phyloP scores from a whole-genome alignment of 2,797 vertebrate species.

The Halcyon badia region DNA sequence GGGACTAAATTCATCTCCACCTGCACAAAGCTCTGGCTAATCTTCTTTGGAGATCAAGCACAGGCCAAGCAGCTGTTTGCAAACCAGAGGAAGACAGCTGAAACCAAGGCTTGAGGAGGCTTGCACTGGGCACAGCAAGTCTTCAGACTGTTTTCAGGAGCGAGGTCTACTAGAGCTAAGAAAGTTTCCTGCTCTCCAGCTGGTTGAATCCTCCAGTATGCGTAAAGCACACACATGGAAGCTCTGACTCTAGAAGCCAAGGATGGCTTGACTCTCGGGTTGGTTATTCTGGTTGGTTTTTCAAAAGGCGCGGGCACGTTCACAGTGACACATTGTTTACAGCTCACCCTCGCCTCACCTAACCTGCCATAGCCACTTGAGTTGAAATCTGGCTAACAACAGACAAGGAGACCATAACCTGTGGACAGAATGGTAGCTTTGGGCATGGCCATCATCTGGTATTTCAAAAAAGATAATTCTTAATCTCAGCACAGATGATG shows the following conservation, averaged over 20 bases:
- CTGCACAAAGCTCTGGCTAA: not conserved
- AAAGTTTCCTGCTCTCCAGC: not conserved
- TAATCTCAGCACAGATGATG: not conserved
- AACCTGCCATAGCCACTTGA: not conserved
- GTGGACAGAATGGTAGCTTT: not conserved
- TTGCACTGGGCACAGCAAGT: no score
- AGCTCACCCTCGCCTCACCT: not conserved
- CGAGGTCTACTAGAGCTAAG: not conserved
- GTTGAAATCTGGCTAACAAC: not conserved
- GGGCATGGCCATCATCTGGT: not conserved
- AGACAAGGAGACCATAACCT: not conserved
- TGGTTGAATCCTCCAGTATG: accelerated
- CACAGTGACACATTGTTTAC: no score
- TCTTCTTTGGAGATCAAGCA: not conserved
- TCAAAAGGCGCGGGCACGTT: not conserved
- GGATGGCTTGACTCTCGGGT: accelerated
- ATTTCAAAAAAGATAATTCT: not conserved
- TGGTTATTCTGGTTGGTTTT: not conserved
- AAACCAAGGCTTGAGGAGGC: not conserved
- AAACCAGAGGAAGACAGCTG: not conserved
- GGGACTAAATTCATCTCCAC: not conserved
- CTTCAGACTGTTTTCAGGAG: not conserved
- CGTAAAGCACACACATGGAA: accelerated
- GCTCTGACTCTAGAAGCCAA: not conserved
- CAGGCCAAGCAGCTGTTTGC: accelerated